Conservation (phyloP, 2,113 vertebrate species). For the Elephantulus edwardii region DNA sequence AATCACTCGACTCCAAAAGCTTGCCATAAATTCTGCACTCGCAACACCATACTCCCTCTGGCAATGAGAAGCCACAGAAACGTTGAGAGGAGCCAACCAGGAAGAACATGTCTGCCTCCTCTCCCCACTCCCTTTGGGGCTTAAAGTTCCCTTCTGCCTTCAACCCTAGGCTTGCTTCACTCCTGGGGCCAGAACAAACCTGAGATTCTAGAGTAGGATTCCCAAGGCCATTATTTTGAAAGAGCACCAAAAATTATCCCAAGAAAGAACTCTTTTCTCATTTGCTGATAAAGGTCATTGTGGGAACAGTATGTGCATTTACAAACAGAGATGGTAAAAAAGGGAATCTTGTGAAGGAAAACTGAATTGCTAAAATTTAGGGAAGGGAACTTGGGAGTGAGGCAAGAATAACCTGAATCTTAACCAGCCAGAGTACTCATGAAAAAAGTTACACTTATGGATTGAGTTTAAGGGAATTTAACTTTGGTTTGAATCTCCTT, state of each 20-base stretch:
- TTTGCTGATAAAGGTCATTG: not conserved
- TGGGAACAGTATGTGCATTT: not conserved
- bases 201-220: not conserved
- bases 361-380: conserved; percentile 45
- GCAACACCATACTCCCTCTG: too few species aligned
- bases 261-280: not conserved
- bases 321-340: conserved; percentile 54
- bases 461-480: conserved; percentile 58
- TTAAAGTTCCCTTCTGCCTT: too few species aligned
- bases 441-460: conserved; percentile 58
- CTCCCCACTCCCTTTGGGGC: too few species aligned
- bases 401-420: conserved; percentile 33
- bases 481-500: conserved; percentile 59
- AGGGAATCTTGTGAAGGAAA: conserved; percentile 60
- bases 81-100: too few species aligned
- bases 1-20: too few species aligned
- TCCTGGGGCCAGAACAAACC: too few species aligned
- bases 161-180: too few species aligned
- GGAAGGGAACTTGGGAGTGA: not conserved
- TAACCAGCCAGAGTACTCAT: conserved; percentile 56
- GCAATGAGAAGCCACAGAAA: too few species aligned
- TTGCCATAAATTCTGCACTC: too few species aligned
- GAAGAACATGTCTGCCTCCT: too few species aligned
- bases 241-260: conserved; percentile 15
- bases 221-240: not conserved